phyloP scores from a whole-genome alignment of 2,797 vertebrate genomes.

The Microctenopoma steveboyesi region DNA sequence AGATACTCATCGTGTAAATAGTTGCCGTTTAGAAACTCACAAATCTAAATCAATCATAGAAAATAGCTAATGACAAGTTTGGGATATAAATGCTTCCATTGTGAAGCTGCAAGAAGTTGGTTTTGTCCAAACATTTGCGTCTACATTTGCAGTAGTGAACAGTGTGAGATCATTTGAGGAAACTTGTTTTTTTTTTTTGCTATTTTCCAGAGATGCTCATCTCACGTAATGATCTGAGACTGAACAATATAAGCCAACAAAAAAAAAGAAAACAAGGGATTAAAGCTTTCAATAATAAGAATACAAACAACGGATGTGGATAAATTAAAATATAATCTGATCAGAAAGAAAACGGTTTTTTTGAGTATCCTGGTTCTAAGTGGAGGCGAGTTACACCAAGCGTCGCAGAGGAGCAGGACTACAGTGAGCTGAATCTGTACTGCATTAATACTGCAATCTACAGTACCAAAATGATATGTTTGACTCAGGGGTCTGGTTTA shows the following conservation, averaged over 20 bases:
- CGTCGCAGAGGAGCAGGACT: conserved; percentile 15
- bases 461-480: conserved; percentile 18
- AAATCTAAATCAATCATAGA: conserved; percentile 27
- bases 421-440: conserved; percentile 28
- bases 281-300: conserved; percentile 62
- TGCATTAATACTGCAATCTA: conserved; percentile 30
- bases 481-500: conserved; percentile 25
- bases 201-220: background rate
- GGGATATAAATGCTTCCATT: conserved; percentile 23
- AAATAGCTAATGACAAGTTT: conserved; percentile 17
- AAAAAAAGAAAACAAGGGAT: conserved; percentile 34
- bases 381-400: conserved; percentile 9
- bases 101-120: conserved; percentile 48
- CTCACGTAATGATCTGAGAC: conserved; percentile 3
- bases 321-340: conserved; percentile 52
- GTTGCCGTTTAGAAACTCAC: conserved; percentile 22
- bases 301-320: conserved; percentile 37
- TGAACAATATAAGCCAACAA: conserved; percentile 7
- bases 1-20: conserved; percentile 13
- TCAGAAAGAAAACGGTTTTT: conserved; percentile 16
- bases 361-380: conserved; percentile 3
- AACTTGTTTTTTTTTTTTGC: background rate
- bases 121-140: conserved; percentile 22
- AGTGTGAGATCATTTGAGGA: background rate
- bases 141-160: conserved; percentile 13